phyloP scores from a whole-genome alignment of 2,113 vertebrate genomes.

The Pagrus major region DNA sequence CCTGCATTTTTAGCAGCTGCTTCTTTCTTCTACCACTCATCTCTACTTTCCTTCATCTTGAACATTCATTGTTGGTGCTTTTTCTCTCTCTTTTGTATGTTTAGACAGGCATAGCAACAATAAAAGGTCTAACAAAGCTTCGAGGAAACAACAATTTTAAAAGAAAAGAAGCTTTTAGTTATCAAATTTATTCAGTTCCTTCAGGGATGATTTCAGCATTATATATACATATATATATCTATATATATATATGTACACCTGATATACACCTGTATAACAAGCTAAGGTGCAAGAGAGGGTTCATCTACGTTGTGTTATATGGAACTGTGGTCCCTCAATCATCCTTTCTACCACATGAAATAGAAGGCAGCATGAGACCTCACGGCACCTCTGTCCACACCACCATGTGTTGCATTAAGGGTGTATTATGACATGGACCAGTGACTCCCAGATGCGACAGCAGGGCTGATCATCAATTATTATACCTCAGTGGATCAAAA shows the following conservation, averaged over 20 bases:
- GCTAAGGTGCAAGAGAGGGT: neutral
- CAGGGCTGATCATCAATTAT: conserved; percentile 88
- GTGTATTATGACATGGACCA: conserved; percentile 75
- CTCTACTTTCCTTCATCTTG: conserved; percentile 25
- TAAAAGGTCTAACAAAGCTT: conserved; percentile 18
- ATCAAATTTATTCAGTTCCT: conserved; percentile 38
- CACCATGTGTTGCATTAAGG: conserved; percentile 79
- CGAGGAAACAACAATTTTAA: conserved; percentile 40
- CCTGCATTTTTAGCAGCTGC: neutral
- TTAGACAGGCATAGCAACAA: conserved; percentile 32
- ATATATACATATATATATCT: too few relatives aligned
- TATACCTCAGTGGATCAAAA: conserved; percentile 87
- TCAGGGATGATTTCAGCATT: conserved; percentile 26
- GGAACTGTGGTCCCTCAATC: conserved; percentile 33
- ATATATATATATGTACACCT: too few relatives aligned
- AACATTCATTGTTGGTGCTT: conserved; percentile 20
- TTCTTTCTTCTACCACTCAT: conserved; percentile 18
- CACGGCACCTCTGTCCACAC: conserved; percentile 67
- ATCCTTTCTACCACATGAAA: conserved; percentile 54
- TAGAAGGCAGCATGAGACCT: conserved; percentile 61
- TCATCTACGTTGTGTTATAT: conserved; percentile 40
- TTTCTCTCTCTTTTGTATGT: conserved; percentile 23
- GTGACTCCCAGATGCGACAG: conserved; percentile 83
- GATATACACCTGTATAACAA: conserved; percentile 20
- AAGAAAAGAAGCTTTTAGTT: conserved; percentile 39